Evolutionary conservation across 2,888 invertebrate genomes (phyloP).

Genomic region (Pachymerium ferrugineum): DNA sequence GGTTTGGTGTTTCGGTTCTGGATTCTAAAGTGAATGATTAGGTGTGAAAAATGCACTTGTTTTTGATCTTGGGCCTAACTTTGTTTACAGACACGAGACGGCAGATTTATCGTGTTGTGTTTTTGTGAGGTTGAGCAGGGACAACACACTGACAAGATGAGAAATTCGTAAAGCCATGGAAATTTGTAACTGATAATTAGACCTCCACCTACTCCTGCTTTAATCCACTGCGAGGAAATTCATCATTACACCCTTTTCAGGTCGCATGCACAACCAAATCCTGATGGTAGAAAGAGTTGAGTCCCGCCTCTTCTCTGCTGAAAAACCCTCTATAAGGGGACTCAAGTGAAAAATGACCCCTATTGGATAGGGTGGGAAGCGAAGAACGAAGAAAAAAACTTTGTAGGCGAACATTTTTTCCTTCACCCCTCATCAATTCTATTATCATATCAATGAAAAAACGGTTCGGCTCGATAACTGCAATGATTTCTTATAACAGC

Average conservation of each 20-base stretch:
- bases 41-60: conserved; percentile 9
- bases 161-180: not conserved
- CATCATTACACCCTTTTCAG: no score
- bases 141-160: not conserved
- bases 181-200: not conserved
- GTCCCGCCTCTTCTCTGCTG: no score
- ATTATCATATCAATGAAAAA: not conserved
- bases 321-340: no score
- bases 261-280: no score
- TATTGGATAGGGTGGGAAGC: not conserved
- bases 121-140: not conserved
- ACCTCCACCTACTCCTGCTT: not conserved
- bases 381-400: not conserved
- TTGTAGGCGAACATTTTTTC: not conserved
- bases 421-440: not conserved
- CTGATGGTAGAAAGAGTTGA: no score
- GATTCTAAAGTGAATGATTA: not conserved
- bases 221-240: not conserved
- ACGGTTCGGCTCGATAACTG: not conserved
- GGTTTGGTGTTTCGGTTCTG: not conserved
- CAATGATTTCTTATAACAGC: not conserved
- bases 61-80: not conserved
- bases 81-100: not conserved
- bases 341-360: no score
- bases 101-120: not conserved